phyloP scores from a whole-genome alignment of 2,113 vertebrate species.

The Grantiella picta region DNA sequence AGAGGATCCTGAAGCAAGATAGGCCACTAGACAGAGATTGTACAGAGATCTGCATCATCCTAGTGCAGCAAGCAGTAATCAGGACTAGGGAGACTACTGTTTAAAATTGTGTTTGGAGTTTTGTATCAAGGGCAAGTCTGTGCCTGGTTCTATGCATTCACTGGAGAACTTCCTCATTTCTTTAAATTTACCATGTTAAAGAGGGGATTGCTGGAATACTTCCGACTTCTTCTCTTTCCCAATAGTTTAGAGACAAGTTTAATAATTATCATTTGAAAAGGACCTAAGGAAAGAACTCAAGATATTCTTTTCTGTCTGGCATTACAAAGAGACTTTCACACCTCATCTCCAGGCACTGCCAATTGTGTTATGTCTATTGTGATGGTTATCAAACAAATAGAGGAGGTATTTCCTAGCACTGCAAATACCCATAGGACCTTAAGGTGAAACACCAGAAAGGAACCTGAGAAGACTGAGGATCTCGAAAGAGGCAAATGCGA shows the following conservation, averaged over 20 bases:
- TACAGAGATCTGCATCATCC: not conserved
- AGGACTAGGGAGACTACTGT: not conserved
- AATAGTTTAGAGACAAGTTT: not conserved
- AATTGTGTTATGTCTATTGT: not conserved
- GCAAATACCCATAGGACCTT: fast-evolving
- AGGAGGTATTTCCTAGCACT: not conserved
- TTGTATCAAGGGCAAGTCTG: not conserved
- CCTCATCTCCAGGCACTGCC: not conserved
- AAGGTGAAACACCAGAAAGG: not conserved
- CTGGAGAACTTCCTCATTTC: not conserved
- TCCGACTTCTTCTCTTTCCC: not conserved
- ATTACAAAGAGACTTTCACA: not conserved
- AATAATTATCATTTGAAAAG: not conserved
- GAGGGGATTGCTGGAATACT: not conserved
- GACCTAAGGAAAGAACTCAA: not conserved
- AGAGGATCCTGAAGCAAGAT: not conserved
- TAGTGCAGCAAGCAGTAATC: not conserved
- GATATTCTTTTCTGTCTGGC: not conserved
- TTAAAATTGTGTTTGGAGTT: not conserved
- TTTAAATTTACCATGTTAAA: not conserved
- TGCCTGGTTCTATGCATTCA: not conserved
- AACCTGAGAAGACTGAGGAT: not conserved
- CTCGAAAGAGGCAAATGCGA: not conserved
- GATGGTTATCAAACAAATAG: not conserved
- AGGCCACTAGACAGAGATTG: not conserved